phyloP scores from a whole-genome alignment of 2,888 invertebrate species.

The Diploptera punctata region DNA sequence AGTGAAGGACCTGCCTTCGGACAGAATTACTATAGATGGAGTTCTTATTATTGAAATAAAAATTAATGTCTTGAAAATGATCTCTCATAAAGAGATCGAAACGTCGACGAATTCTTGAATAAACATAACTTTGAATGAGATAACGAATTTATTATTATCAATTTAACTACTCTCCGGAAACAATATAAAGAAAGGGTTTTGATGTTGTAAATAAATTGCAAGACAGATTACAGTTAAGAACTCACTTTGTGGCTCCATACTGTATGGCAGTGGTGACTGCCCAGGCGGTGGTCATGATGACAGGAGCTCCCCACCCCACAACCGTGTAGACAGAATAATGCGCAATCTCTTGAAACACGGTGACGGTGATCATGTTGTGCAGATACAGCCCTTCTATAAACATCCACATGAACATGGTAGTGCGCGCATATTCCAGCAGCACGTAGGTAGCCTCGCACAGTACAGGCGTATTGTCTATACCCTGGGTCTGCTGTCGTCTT shows the following conservation, averaged over 20 bases:
- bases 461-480: slow-evolving; percentile 73
- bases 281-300: slow-evolving; percentile 73
- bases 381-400: slow-evolving; percentile 92
- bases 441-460: slow-evolving; percentile 81
- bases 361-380: slow-evolving; percentile 82
- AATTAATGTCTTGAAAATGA: too few species aligned
- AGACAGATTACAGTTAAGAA: too few species aligned
- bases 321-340: slow-evolving; percentile 67
- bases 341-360: slow-evolving; percentile 70
- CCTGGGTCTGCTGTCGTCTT: slow-evolving; percentile 51
- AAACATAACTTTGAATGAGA: too few species aligned
- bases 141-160: too few species aligned
- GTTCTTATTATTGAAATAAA: too few species aligned
- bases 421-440: slow-evolving; percentile 85
- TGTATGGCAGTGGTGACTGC: slow-evolving; percentile 64
- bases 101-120: too few species aligned
- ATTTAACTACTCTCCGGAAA: too few species aligned
- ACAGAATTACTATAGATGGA: too few species aligned
- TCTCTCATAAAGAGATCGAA: too few species aligned
- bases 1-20: too few species aligned
- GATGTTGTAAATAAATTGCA: too few species aligned
- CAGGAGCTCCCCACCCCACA: slow-evolving; percentile 78
- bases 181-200: too few species aligned
- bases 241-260: slow-evolving; percentile 58
- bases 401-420: slow-evolving; percentile 97